Evolutionary conservation across 2,888 invertebrate genomes (phyloP).

Genomic region (Thera obeliscata): DNA sequence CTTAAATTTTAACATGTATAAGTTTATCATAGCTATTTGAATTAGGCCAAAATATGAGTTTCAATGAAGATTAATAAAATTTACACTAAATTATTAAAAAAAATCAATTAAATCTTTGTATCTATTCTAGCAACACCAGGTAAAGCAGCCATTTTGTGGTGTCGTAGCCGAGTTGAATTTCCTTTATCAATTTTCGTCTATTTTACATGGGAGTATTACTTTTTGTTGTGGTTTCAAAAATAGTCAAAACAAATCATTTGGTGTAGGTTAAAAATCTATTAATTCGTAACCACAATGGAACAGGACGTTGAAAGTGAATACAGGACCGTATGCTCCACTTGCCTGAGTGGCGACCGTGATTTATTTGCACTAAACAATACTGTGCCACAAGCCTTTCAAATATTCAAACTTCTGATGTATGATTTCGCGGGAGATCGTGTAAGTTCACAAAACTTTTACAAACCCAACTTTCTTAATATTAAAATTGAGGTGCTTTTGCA

Average conservation of each 20-base stretch:
- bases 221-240: slow-evolving; percentile 79
- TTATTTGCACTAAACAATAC: slow-evolving; percentile 61
- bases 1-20: no score
- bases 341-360: slow-evolving; percentile 71
- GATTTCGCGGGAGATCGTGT: slow-evolving; percentile 75
- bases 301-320: slow-evolving; percentile 70
- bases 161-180: slow-evolving; percentile 71
- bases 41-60: no score
- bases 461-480: no score
- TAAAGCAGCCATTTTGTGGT: slow-evolving; percentile 84
- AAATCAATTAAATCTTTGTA: background rate
- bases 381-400: slow-evolving; percentile 60
- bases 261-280: slow-evolving; percentile 30
- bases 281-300: slow-evolving; percentile 65
- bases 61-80: no score
- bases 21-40: no score
- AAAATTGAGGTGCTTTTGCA: no score
- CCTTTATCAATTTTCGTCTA: slow-evolving; percentile 77
- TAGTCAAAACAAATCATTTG: slow-evolving; percentile 54
- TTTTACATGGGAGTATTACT: slow-evolving; percentile 84
- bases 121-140: slow-evolving; percentile 59
- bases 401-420: slow-evolving; percentile 72
- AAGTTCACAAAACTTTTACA: slow-evolving; percentile 46
- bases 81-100: background rate
- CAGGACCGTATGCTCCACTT: slow-evolving; percentile 67